Evolutionary conservation across 2,888 invertebrate genomes (phyloP).

Genomic region (Craniophora ligustri): DNA sequence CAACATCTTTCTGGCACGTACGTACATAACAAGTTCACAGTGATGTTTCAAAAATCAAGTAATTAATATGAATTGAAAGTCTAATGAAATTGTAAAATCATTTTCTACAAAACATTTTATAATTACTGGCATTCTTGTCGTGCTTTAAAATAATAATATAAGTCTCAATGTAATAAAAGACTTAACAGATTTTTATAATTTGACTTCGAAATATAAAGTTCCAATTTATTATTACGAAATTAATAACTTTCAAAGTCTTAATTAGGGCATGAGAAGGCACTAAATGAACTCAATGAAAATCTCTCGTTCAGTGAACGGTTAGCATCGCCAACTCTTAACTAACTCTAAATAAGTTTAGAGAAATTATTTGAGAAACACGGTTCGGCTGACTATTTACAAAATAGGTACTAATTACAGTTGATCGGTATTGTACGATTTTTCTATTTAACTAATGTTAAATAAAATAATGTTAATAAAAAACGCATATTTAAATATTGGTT

Average conservation of each 20-base stretch:
- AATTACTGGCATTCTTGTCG: conserved; percentile 1
- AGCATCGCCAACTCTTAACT: conserved; percentile 6
- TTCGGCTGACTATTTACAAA: conserved; percentile 3
- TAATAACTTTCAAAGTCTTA: conserved; percentile 39
- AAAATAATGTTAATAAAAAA: no score
- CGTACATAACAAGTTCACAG: no score
- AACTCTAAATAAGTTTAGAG: conserved; percentile 31
- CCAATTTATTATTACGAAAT: conserved; percentile 34
- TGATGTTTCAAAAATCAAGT: neutral
- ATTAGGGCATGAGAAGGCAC: conserved; percentile 36
- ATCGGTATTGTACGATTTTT: conserved; percentile 4
- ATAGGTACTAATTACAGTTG: conserved; percentile 11
- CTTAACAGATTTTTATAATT: conserved; percentile 25
- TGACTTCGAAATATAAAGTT: conserved; percentile 23
- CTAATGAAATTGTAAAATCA: conserved; percentile 4
- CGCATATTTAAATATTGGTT: no score
- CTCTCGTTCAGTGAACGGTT: conserved; percentile 20
- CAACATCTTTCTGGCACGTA: no score
- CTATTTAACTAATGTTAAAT: no score
- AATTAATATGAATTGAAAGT: neutral
- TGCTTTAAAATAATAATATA: conserved; percentile 1
- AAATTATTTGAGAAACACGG: conserved; percentile 25
- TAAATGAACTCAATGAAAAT: conserved; percentile 29
- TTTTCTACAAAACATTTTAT: conserved; percentile 6
- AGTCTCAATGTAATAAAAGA: conserved; percentile 16